phyloP scores from a whole-genome alignment of 2,888 invertebrate species.

The Parnassius mnemosyne region DNA sequence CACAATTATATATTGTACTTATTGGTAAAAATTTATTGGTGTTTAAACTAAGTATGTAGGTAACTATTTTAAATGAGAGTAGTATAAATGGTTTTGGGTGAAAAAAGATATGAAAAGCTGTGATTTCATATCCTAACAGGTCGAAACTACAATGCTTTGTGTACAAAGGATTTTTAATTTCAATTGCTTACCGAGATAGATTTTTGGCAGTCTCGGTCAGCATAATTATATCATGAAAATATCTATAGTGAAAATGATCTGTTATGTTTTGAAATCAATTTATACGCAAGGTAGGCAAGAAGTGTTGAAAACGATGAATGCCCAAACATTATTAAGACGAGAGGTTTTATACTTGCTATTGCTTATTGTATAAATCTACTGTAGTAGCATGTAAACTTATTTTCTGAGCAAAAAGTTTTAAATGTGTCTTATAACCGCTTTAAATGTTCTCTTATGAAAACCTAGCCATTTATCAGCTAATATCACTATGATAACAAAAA shows the following conservation, averaged over 20 bases:
- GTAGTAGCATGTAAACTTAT: slow-evolving; percentile 14
- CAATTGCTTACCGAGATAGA: neutral
- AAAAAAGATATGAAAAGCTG: neutral
- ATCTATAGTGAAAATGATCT: too few species aligned
- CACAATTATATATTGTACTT: slow-evolving; percentile 51
- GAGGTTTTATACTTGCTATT: slow-evolving; percentile 25
- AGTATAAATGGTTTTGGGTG: neutral
- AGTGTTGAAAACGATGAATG: slow-evolving; percentile 6
- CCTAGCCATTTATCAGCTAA: slow-evolving; percentile 8
- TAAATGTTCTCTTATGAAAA: slow-evolving; percentile 23
- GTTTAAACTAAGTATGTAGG: slow-evolving; percentile 44
- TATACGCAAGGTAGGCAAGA: too few species aligned
- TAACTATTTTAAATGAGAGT: slow-evolving; percentile 36
- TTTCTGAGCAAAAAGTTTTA: slow-evolving; percentile 16
- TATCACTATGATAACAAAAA: slow-evolving; percentile 5
- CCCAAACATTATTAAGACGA: slow-evolving; percentile 7
- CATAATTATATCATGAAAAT: too few species aligned
- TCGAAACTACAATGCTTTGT: too few species aligned
- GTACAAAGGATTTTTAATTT: slow-evolving; percentile 42
- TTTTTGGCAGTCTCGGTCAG: too few species aligned
- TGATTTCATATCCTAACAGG: neutral
- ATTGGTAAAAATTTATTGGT: slow-evolving; percentile 50
- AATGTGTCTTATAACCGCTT: slow-evolving; percentile 26
- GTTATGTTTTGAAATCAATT: too few species aligned
- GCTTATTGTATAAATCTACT: slow-evolving; percentile 17